Evolutionary conservation across 2,113 vertebrate species (phyloP).

Genomic region (Dunckerocampus dactyliophorus): DNA sequence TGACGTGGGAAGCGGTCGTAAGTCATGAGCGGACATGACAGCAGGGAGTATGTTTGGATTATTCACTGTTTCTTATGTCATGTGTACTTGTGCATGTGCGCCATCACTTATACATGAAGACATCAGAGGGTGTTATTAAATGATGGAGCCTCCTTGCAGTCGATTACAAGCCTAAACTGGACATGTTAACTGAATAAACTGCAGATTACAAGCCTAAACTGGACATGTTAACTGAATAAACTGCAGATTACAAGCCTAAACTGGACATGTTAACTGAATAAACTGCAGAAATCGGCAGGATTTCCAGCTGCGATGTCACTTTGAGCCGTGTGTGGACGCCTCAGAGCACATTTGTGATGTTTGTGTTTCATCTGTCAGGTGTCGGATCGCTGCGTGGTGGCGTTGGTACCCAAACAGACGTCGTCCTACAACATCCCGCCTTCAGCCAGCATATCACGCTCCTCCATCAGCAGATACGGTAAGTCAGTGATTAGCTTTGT

Average conservation of each 20-base stretch:
- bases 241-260: not conserved
- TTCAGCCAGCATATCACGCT: constrained; percentile 92
- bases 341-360: not conserved
- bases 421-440: constrained; percentile 97
- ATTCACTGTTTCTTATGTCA: constrained; percentile 9
- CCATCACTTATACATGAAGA: not conserved
- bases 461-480: constrained; percentile 97
- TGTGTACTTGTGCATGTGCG: not conserved
- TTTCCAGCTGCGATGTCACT: too few species aligned
- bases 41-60: constrained; percentile 24
- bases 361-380: constrained; percentile 73
- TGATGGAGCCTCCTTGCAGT: not conserved
- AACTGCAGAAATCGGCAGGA: not conserved
- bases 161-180: not conserved
- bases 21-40: constrained; percentile 42
- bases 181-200: too few species aligned
- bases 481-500: constrained; percentile 44
- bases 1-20: constrained; percentile 2
- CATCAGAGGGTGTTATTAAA: constrained; percentile 2
- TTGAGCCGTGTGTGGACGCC: not conserved
- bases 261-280: too few species aligned
- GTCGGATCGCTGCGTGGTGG: constrained; percentile 92
- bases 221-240: too few species aligned
- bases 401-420: constrained; percentile 95
- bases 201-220: too few species aligned